A percentile compares a stretch with the other conserved stretches of the same genome.
Evolutionary conservation across 2,888 invertebrate species (phyloP).

Genomic region (Oscheius onirici): DNA sequence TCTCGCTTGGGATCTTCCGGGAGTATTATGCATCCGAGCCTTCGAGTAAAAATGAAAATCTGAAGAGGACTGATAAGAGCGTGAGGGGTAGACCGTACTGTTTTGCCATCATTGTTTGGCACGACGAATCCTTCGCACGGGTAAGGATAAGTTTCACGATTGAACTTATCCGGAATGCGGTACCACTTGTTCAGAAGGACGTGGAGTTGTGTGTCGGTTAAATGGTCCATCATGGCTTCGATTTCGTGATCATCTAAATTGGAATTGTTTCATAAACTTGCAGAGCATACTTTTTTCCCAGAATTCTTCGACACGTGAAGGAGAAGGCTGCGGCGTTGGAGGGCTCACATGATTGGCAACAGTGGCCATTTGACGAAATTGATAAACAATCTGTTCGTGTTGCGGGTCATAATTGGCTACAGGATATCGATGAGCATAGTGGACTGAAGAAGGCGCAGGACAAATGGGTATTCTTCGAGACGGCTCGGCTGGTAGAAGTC

Average conservation of each 20-base stretch:
- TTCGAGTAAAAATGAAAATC: constrained; percentile 20
- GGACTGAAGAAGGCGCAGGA: too few species aligned
- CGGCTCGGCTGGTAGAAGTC: too few species aligned
- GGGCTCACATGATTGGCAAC: too few species aligned
- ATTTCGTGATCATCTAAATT: neutral
- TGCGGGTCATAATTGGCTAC: too few species aligned
- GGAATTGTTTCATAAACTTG: neutral
- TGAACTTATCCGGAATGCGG: constrained; percentile 2
- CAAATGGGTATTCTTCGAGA: too few species aligned
- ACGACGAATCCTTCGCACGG: constrained; percentile 15
- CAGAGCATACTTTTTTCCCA: neutral
- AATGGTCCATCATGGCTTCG: neutral
- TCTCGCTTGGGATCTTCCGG: constrained; percentile 3
- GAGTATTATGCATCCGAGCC: neutral
- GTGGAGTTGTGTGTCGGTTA: neutral
- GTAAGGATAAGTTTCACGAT: neutral
- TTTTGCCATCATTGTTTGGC: neutral
- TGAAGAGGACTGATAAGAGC: neutral
- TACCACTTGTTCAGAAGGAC: constrained; percentile 16
- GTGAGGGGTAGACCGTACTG: neutral
- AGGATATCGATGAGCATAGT: too few species aligned
- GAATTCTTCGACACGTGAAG: neutral
- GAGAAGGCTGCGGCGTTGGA: neutral
- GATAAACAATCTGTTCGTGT: too few species aligned
- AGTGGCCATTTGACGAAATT: too few species aligned